phyloP scores from a whole-genome alignment of 2,888 invertebrate genomes.

The Perithous albicinctus region DNA sequence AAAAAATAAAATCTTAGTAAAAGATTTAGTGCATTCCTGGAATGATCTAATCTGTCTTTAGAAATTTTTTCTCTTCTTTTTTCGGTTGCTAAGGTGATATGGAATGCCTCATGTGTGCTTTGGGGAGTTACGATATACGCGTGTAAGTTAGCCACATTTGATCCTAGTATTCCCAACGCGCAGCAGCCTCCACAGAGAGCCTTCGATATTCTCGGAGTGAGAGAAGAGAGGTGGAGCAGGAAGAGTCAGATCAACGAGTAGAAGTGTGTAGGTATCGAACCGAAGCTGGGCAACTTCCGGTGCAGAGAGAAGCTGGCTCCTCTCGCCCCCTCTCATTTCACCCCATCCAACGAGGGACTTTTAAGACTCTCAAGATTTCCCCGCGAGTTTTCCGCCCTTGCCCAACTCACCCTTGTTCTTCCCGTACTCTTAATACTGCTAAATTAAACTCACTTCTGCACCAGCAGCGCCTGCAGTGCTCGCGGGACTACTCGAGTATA shows the following conservation, averaged over 20 bases:
- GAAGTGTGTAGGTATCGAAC: slow-evolving; percentile 24
- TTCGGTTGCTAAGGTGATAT: too few relatives aligned
- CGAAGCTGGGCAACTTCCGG: slow-evolving; percentile 70
- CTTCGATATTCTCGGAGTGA: slow-evolving; percentile 70
- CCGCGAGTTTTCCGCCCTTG: slow-evolving; percentile 49
- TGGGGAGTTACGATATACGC: slow-evolving; percentile 13
- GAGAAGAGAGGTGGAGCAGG: slow-evolving; percentile 4
- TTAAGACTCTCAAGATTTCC: slow-evolving; percentile 70
- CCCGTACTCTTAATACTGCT: slow-evolving; percentile 64
- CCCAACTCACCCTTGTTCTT: neutral
- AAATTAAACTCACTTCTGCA: slow-evolving; percentile 68
- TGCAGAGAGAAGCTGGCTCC: too few relatives aligned
- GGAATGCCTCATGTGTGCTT: too few relatives aligned
- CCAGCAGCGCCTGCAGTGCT: slow-evolving; percentile 27
- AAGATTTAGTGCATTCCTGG: too few relatives aligned
- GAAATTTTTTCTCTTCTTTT: too few relatives aligned
- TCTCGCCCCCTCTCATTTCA: too few relatives aligned
- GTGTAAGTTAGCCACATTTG: slow-evolving; percentile 50
- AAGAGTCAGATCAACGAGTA: slow-evolving; percentile 5
- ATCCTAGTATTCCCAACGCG: slow-evolving; percentile 67
- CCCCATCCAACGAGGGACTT: slow-evolving; percentile 62
- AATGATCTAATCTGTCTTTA: too few relatives aligned
- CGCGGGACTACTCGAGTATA: slow-evolving; percentile 21
- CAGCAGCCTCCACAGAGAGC: slow-evolving; percentile 37
- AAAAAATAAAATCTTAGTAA: too few relatives aligned